Percentiles rank a stretch among this genome's conserved stretches.
These are phyloP conservation scores for Peromyscus polionotus DNA, from an alignment of 2,113 vertebrate species.

Conservation along the genomic window DNA sequence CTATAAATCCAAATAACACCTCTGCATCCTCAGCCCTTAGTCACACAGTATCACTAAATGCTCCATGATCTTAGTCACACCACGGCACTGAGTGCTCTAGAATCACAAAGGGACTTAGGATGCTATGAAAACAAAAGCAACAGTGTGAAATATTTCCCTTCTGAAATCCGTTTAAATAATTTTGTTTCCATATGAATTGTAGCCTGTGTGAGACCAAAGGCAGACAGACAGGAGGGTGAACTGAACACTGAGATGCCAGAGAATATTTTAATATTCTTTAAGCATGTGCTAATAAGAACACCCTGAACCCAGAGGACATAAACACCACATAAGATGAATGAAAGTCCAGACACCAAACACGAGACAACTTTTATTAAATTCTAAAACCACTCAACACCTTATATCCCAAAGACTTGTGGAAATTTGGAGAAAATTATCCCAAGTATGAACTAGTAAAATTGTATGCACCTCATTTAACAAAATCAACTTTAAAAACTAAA, in stretches of 20 bases:
- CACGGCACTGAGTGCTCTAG: not conserved
- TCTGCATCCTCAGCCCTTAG: not conserved
- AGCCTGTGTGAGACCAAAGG: not conserved
- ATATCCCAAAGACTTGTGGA: not conserved
- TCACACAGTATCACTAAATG: not conserved
- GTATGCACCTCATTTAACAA: not conserved
- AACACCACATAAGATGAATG: not conserved
- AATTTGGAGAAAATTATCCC: not conserved
- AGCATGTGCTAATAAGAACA: not conserved
- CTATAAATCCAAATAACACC: not conserved
- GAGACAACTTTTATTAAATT: not conserved
- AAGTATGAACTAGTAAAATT: not conserved
- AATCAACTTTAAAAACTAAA: not conserved
- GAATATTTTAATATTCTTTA: not conserved
- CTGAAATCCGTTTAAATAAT: conserved; percentile 2
- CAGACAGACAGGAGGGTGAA: not conserved
- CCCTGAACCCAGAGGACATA: not conserved
- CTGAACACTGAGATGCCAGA: not conserved
- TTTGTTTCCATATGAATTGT: not conserved
- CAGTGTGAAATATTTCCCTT: not conserved
- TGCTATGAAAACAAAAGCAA: not conserved
- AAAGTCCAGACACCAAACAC: not conserved
- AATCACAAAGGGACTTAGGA: not conserved
- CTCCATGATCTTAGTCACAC: not conserved
- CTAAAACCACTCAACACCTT: not conserved